phyloP scores from a whole-genome alignment of 2,888 invertebrate genomes.

The Orthonychiurus folsomi region DNA sequence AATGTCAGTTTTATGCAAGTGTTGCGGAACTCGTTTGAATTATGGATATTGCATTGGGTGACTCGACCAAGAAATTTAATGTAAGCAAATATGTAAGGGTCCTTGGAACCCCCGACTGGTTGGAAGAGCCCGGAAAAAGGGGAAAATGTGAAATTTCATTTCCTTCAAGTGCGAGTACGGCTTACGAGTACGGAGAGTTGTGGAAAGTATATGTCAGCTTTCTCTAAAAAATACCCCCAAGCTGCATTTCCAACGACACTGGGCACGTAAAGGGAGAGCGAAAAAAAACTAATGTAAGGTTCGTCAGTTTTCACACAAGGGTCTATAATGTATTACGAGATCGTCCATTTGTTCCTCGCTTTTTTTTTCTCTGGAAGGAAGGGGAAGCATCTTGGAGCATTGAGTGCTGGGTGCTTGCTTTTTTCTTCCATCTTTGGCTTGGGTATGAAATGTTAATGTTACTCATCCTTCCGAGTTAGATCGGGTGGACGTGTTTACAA shows the following conservation, averaged over 20 bases:
- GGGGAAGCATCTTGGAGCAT: neutral
- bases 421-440: too few species aligned
- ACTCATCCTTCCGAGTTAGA: neutral
- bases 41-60: slow-evolving; percentile 1
- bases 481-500: too few species aligned
- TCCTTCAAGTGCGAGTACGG: neutral
- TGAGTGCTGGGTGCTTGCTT: neutral
- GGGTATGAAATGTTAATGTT: slow-evolving; percentile 1
- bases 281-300: neutral
- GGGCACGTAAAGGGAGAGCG: neutral
- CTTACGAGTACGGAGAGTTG: too few species aligned
- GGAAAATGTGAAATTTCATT: slow-evolving; percentile 1
- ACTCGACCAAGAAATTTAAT: neutral
- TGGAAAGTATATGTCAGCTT: slow-evolving; percentile 1
- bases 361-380: neutral
- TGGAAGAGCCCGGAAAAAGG: neutral
- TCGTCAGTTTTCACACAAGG: neutral
- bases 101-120: neutral
- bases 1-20: neutral
- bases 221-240: neutral
- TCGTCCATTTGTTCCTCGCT: neutral
- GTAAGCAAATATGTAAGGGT: neutral
- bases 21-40: neutral
- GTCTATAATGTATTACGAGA: neutral
- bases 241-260: too few species aligned